Base-by-base conservation (phyloP, 2,113 vertebrate species). In the Cercopithecus mona region DNA sequence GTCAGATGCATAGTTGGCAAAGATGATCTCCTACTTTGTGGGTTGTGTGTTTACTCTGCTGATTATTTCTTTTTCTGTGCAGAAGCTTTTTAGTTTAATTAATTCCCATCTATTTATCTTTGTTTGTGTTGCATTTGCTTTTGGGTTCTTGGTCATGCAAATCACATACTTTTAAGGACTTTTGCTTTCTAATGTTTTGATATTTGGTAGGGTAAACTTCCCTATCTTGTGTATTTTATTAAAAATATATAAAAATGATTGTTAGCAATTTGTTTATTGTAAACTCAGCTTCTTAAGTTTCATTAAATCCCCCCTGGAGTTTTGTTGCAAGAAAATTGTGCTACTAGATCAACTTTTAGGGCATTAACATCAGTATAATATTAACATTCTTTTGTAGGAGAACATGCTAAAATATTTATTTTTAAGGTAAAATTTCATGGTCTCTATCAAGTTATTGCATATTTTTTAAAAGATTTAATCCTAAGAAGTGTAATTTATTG, bases 281-380 rank as follows among this genome's bases (percentile, higher is more conserved):
- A 93, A 93, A 61, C 5, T 45, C 52, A 82, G 8, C 22, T 59
- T 72, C 9, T 89, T 81, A 95, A 82, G 14, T 55, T 79, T 9
- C 25, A 32, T 87, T 88, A 78, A 85, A 93, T 95, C 38, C 40
- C 79, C 7, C 45, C 59, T 94, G 75, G 27, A 97, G 30, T 83
- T 48, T 55, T 90, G 35, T 38, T 87, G 11, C 12, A 93, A 89
- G 52, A 90, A 30, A 10, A 45, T 78, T 93, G 7, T 59, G 59
- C 3, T 78, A 32, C 2, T 52, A 89, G 13, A 87, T 72, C 10
- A 75, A 30, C 57, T 94, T 88, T 78, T 40, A 78, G 3, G 43
- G 14, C 59, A 92, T 59, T 96, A 82, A 73, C 13, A 92, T 82
- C 45, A 80, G 32, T 48, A 45, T 73, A 20, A 80, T 85, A 92